phyloP scores from a whole-genome alignment of 2,888 invertebrate genomes.

The Taenaris catops region DNA sequence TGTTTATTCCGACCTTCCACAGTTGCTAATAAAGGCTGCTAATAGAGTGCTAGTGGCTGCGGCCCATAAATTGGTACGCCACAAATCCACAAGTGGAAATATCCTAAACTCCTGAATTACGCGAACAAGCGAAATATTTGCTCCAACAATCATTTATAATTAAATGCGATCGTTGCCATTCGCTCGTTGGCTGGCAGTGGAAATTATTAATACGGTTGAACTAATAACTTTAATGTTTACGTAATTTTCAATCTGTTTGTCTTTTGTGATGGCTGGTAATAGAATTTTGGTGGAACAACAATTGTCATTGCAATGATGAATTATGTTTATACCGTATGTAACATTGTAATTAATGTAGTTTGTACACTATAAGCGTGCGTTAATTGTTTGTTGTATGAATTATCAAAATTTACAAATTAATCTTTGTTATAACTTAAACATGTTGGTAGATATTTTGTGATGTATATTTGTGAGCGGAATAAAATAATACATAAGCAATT shows the following conservation, averaged over 20 bases:
- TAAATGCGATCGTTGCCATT: slow-evolving; percentile 47
- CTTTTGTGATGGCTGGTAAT: slow-evolving; percentile 14
- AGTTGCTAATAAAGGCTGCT: slow-evolving; percentile 21
- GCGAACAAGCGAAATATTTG: slow-evolving; percentile 35
- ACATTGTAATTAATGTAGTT: slow-evolving; percentile 1
- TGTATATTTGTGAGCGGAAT: too few relatives aligned
- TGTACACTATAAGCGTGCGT: too few relatives aligned
- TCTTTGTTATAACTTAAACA: too few relatives aligned
- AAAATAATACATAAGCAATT: too few relatives aligned
- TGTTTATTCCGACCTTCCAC: too few relatives aligned
- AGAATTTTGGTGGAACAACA: slow-evolving; percentile 6
- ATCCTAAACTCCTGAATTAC: slow-evolving; percentile 24
- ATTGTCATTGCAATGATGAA: slow-evolving; percentile 1
- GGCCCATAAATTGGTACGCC: slow-evolving; percentile 33
- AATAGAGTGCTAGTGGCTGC: too few relatives aligned
- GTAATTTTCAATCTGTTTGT: slow-evolving; percentile 19
- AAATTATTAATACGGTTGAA: slow-evolving; percentile 35
- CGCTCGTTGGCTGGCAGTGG: slow-evolving; percentile 36
- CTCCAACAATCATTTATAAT: slow-evolving; percentile 41
- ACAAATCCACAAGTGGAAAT: slow-evolving; percentile 31
- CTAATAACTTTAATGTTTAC: slow-evolving; percentile 20
- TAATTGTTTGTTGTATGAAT: too few relatives aligned
- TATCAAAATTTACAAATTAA: too few relatives aligned
- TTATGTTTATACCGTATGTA: not conserved
- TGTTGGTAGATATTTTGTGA: too few relatives aligned